These are phyloP conservation scores for Homalodisca vitripennis DNA, from an alignment of 1,140 invertebrate genomes.

Conservation along the genomic window DNA sequence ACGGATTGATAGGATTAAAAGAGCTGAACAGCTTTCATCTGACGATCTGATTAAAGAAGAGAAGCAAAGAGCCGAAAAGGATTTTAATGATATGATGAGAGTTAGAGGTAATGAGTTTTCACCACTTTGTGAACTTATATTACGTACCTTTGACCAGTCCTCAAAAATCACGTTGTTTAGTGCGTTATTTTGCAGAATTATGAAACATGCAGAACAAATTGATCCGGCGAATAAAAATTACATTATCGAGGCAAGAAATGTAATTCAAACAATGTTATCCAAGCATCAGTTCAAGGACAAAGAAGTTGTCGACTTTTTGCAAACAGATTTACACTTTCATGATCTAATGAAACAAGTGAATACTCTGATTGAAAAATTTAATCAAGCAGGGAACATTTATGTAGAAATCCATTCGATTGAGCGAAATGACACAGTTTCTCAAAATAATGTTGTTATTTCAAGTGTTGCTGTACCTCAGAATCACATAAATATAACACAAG, in stretches of 20 bases:
- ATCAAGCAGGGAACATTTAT: too few relatives aligned
- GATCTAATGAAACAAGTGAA: neutral
- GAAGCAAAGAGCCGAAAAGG: neutral
- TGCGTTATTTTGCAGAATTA: neutral
- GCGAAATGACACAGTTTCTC: too few relatives aligned
- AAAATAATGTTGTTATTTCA: too few relatives aligned
- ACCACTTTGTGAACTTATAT: neutral
- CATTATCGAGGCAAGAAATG: neutral
- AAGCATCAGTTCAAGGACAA: neutral
- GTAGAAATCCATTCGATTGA: too few relatives aligned
- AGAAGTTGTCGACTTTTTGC: neutral
- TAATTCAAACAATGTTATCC: neutral
- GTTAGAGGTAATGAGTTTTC: neutral
- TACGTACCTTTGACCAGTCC: neutral
- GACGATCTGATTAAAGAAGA: constrained; percentile 1
- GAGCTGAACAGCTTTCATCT: neutral
- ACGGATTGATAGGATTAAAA: neutral
- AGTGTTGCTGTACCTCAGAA: too few relatives aligned
- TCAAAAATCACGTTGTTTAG: neutral
- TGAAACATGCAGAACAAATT: neutral
- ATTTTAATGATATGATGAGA: neutral
- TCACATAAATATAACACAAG: too few relatives aligned
- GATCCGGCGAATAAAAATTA: neutral
- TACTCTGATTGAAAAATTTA: neutral
- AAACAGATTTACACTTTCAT: neutral